Evolutionary conservation across 2,797 vertebrate genomes (phyloP).

Genomic region (Gambusia yucatana): DNA sequence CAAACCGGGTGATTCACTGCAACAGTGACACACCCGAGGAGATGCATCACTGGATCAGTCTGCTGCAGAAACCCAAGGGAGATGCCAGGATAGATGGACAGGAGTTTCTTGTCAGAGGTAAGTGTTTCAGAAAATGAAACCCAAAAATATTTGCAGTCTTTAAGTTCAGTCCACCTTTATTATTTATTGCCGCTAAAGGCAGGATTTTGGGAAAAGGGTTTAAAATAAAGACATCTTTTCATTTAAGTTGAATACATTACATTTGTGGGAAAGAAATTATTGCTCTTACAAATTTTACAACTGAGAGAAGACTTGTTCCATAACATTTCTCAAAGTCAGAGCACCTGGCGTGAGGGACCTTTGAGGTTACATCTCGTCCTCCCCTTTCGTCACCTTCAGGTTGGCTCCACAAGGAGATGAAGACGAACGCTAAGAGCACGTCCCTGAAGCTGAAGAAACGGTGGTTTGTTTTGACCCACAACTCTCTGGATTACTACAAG

Average conservation of each 20-base stretch:
- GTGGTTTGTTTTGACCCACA: conserved; percentile 93
- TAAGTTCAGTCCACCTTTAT: background rate
- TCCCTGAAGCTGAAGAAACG: conserved; percentile 93
- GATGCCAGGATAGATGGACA: conserved; percentile 85
- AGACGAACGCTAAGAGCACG: conserved; percentile 87
- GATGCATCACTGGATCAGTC: conserved; percentile 90
- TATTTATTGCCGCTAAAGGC: background rate
- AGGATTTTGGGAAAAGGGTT: background rate
- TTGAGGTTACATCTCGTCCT: background rate
- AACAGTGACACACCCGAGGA: conserved; percentile 88
- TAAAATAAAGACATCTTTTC: background rate
- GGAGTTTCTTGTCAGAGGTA: conserved; percentile 87
- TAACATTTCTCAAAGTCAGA: background rate
- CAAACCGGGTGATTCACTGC: conserved; percentile 89
- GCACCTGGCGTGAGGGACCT: background rate
- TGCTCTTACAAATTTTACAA: background rate
- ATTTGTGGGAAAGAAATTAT: background rate
- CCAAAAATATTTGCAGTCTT: background rate
- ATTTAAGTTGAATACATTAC: background rate
- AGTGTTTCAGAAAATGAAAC: conserved; percentile 2
- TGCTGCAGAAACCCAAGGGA: conserved; percentile 88
- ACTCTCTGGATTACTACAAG: conserved; percentile 93
- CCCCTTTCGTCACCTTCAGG: conserved; percentile 70
- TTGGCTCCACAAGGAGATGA: conserved; percentile 94
- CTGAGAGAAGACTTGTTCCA: background rate